Conservation (phyloP, 2,113 vertebrate genomes). For the Aldabrachelys gigantea region DNA sequence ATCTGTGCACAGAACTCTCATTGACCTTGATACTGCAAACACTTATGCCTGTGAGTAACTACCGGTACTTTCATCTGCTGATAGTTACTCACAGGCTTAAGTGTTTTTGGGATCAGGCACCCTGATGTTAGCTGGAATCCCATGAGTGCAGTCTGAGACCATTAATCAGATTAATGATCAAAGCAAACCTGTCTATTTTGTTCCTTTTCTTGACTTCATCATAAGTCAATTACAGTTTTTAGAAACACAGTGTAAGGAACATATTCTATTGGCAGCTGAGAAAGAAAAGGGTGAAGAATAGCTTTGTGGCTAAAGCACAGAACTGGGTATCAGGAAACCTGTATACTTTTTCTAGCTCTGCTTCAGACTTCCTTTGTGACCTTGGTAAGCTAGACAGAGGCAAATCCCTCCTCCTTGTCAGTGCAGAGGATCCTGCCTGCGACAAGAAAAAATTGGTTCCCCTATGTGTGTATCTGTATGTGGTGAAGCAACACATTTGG, state of each 20-base stretch:
- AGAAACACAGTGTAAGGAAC: background rate
- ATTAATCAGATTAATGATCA: background rate
- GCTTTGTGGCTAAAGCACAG: background rate
- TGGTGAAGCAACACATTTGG: rapidly evolving
- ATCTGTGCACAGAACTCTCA: background rate
- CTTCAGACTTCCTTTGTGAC: background rate
- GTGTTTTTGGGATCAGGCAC: rapidly evolving
- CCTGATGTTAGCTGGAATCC: background rate
- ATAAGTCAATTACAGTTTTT: background rate
- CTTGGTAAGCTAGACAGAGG: background rate
- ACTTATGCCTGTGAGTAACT: background rate
- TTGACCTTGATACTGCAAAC: background rate
- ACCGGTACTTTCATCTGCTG: background rate
- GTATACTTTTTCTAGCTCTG: background rate
- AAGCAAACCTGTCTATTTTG: background rate
- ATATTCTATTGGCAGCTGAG: background rate
- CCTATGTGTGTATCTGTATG: rapidly evolving
- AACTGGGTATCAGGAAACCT: background rate
- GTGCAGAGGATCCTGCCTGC: background rate
- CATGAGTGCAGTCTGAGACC: rapidly evolving
- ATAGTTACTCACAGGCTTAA: rapidly evolving
- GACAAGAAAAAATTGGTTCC: background rate
- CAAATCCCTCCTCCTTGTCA: background rate
- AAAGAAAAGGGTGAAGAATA: conserved; percentile 14
- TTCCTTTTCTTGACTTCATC: background rate